Conservation (phyloP, 2,113 vertebrate species). For the Copsychus sechellarum region DNA sequence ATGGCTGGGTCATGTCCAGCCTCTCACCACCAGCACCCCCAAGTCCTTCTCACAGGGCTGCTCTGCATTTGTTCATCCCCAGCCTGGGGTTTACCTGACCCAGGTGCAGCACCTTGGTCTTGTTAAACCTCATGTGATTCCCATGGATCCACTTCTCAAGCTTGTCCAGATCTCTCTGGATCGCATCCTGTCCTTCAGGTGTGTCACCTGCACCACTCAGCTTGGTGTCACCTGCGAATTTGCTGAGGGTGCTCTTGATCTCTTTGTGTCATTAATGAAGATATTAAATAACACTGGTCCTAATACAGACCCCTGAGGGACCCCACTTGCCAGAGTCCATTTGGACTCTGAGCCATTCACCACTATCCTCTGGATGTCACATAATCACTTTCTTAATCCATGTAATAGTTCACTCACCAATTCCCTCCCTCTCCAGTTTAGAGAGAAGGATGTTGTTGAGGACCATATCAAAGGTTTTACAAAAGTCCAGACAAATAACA, state of each 20-base stretch:
- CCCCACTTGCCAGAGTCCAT: not conserved
- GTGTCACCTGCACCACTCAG: not conserved
- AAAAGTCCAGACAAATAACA: not conserved
- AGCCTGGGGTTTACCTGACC: too few relatives aligned
- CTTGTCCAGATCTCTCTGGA: not conserved
- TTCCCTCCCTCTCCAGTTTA: not conserved
- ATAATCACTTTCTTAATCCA: not conserved
- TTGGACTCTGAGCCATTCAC: not conserved
- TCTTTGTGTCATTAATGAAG: not conserved
- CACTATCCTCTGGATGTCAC: not conserved
- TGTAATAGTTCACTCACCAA: not conserved
- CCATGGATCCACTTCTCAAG: accelerated
- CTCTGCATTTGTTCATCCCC: too few relatives aligned
- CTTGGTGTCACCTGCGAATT: not conserved
- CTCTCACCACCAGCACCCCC: too few relatives aligned
- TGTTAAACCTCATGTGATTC: not conserved
- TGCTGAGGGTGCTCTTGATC: not conserved
- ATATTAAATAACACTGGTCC: not conserved
- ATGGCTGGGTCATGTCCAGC: too few relatives aligned
- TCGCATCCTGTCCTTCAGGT: not conserved
- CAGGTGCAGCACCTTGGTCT: too few relatives aligned
- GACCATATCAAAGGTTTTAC: not conserved
- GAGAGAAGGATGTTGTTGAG: not conserved
- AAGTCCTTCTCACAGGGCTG: too few relatives aligned
- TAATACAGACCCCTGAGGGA: not conserved